phyloP scores from a whole-genome alignment of 2,888 invertebrate species.

The Ellobium chinense region DNA sequence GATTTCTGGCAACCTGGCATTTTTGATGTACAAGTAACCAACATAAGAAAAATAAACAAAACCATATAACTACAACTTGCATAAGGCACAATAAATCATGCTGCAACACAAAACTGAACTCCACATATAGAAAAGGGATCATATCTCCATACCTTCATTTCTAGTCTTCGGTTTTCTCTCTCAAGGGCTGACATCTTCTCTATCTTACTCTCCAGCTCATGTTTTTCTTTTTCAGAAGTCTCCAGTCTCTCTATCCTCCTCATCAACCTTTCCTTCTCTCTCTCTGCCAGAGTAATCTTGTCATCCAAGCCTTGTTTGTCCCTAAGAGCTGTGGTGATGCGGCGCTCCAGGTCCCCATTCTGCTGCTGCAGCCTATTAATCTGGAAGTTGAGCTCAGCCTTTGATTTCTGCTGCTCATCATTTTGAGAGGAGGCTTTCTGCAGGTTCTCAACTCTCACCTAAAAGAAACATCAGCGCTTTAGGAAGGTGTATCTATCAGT shows the following conservation, averaged over 20 bases:
- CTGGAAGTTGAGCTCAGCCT: slow-evolving; percentile 46
- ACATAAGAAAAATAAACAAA: no score
- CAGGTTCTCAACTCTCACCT: slow-evolving; percentile 46
- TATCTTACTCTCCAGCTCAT: slow-evolving; percentile 45
- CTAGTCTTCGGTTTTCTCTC: slow-evolving; percentile 47
- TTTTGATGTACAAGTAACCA: no score
- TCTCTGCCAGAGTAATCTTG: slow-evolving; percentile 61
- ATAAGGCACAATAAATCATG: no score
- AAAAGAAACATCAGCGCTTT: no score
- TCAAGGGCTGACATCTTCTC: slow-evolving; percentile 46
- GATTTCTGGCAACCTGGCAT: no score
- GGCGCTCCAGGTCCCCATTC: slow-evolving; percentile 48
- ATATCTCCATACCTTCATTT: slow-evolving; percentile 40
- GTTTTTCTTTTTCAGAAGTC: slow-evolving; percentile 44
- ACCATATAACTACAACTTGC: no score
- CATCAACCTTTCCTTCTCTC: slow-evolving; percentile 49
- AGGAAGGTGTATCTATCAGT: no score
- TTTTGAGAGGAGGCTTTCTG: slow-evolving; percentile 47
- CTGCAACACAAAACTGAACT: no score
- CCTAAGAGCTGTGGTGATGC: slow-evolving; percentile 34
- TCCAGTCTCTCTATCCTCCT: slow-evolving; percentile 51
- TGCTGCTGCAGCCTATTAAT: slow-evolving; percentile 47
- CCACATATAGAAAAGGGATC: no score
- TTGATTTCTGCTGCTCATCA: slow-evolving; percentile 39
- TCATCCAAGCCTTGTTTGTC: slow-evolving; percentile 54